phyloP scores from a whole-genome alignment of 2,888 invertebrate species.

The Amiota minor region DNA sequence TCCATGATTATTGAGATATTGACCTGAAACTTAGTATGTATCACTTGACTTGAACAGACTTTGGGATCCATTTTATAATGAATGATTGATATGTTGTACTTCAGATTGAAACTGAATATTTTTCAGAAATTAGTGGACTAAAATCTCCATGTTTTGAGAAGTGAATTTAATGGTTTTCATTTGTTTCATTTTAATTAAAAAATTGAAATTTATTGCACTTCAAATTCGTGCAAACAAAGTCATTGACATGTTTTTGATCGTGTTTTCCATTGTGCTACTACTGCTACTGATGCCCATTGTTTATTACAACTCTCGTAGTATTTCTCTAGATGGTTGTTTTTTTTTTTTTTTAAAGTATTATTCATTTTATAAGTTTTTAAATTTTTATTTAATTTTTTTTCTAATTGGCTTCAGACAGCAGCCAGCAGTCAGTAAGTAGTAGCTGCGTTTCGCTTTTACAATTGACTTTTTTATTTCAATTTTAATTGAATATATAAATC shows the following conservation, averaged over 20 bases:
- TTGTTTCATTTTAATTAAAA: neutral
- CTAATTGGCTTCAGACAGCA: constrained; percentile 15
- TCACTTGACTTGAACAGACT: too few species aligned
- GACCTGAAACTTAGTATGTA: too few species aligned
- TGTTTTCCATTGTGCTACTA: neutral
- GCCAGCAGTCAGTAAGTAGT: too few species aligned
- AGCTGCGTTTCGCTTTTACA: constrained; percentile 14
- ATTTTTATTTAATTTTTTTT: constrained; percentile 16
- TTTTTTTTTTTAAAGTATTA: constrained; percentile 43
- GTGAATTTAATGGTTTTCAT: neutral
- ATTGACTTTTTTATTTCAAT: constrained; percentile 29
- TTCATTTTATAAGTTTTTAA: constrained; percentile 34
- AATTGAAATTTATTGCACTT: constrained; percentile 12
- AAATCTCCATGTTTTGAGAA: neutral
- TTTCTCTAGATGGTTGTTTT: constrained; percentile 14
- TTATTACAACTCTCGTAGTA: too few species aligned
- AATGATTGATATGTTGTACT: neutral
- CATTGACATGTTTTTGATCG: constrained; percentile 24
- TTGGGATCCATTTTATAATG: neutral
- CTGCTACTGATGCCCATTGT: neutral
- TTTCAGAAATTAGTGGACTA: neutral
- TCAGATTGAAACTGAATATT: neutral
- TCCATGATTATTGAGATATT: too few species aligned
- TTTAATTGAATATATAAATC: constrained; percentile 65
- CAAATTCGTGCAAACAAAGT: constrained; percentile 16